These are phyloP conservation scores for Pundamilia nyererei DNA, from an alignment of 2,113 vertebrate genomes.

Conservation along the genomic window DNA sequence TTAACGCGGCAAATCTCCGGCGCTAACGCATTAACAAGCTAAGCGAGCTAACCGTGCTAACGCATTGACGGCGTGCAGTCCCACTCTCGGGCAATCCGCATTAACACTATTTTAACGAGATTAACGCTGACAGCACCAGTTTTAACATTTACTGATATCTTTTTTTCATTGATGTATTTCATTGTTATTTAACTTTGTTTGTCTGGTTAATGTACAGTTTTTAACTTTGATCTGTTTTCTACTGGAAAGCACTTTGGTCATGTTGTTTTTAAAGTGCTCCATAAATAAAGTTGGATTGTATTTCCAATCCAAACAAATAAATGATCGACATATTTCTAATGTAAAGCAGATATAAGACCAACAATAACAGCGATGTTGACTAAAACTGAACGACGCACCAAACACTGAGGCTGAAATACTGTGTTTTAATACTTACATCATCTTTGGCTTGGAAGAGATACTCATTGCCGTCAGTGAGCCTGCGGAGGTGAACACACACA, in stretches of 20 bases:
- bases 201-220: background rate
- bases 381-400: background rate
- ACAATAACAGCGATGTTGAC: background rate
- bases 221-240: background rate
- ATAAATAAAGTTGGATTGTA: background rate
- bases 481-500: constrained; percentile 40
- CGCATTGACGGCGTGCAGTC: rapidly evolving
- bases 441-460: constrained; percentile 99
- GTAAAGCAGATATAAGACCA: rapidly evolving
- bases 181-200: background rate
- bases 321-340: background rate
- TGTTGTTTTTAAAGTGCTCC: background rate
- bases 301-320: background rate
- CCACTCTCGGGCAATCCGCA: rapidly evolving
- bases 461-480: constrained; percentile 94
- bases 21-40: background rate
- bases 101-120: background rate
- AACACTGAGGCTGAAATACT: background rate
- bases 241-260: rapidly evolving
- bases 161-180: background rate
- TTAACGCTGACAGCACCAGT: rapidly evolving
- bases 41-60: background rate
- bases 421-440: constrained; percentile 77
- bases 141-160: background rate
- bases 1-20: rapidly evolving